phyloP scores from a whole-genome alignment of 92 coral and sea anemone genomes.

The Epizoanthus fatuus region DNA sequence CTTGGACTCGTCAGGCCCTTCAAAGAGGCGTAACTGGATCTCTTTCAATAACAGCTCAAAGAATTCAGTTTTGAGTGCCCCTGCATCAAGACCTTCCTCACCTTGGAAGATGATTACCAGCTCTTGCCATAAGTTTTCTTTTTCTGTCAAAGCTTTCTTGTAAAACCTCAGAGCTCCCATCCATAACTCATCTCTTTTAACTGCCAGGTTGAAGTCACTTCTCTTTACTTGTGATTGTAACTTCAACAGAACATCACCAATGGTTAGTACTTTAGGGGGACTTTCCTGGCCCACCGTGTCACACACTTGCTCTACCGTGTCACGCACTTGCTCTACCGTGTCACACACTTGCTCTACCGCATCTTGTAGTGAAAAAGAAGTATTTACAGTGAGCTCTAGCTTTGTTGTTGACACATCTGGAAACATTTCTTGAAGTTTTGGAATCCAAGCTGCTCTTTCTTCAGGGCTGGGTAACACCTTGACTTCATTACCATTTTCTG shows the following conservation, averaged over 20 bases:
- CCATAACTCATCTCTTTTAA: constrained; percentile 45
- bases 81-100: constrained; percentile 79
- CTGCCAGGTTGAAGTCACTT: constrained; percentile 45
- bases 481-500: constrained; percentile 26
- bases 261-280: constrained; percentile 20
- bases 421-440: constrained; percentile 49
- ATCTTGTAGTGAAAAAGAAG: constrained; percentile 38
- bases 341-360: not conserved
- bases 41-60: constrained; percentile 62
- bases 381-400: constrained; percentile 36
- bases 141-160: constrained; percentile 60
- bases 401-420: constrained; percentile 34
- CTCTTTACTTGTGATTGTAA: constrained; percentile 44
- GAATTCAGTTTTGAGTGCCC: constrained; percentile 69
- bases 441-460: constrained; percentile 49
- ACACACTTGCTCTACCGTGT: constrained; percentile 38
- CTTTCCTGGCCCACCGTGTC: constrained; percentile 41
- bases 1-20: constrained; percentile 46
- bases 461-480: constrained; percentile 42
- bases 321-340: no score
- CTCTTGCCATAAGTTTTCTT: constrained; percentile 45
- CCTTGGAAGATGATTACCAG: constrained; percentile 62
- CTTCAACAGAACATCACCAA: constrained; percentile 31
- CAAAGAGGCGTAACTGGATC: constrained; percentile 68
- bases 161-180: constrained; percentile 56